Conservation (phyloP, 2,113 vertebrate species). For the Balaeniceps rex region DNA sequence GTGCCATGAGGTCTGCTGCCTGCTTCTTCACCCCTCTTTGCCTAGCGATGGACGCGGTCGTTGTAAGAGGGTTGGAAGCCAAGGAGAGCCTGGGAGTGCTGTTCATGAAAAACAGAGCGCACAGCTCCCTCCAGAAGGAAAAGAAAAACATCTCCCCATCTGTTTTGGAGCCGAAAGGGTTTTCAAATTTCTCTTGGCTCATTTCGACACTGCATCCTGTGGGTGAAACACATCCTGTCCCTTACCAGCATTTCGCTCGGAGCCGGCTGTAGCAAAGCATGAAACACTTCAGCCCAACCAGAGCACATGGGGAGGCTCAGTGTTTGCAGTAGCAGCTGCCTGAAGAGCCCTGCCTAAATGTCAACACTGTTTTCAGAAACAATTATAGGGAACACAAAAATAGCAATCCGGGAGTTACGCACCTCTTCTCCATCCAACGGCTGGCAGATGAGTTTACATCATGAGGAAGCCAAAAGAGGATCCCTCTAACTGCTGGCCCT, state of each 20-base stretch:
- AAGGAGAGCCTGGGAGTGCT: background rate
- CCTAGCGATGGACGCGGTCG: accelerated
- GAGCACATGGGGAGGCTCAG: background rate
- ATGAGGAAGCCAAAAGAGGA: background rate
- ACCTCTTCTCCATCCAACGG: background rate
- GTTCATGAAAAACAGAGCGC: background rate
- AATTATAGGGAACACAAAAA: background rate
- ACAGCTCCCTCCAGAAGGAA: background rate
- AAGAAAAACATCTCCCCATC: background rate
- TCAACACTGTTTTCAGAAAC: background rate
- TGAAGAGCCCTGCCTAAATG: background rate
- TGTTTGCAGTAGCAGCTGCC: background rate
- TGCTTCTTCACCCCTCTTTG: background rate
- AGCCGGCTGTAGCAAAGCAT: background rate
- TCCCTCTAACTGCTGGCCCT: background rate
- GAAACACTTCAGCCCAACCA: background rate
- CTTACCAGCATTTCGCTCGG: background rate
- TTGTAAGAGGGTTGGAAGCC: background rate
- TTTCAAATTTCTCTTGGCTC: background rate
- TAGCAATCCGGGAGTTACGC: background rate
- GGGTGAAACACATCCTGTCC: background rate
- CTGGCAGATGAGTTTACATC: background rate
- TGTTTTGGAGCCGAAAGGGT: background rate
- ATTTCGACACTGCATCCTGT: background rate
- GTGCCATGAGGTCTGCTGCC: background rate